Evolutionary conservation across 2,113 vertebrate species (phyloP).

Genomic region (Tupaia chinensis): DNA sequence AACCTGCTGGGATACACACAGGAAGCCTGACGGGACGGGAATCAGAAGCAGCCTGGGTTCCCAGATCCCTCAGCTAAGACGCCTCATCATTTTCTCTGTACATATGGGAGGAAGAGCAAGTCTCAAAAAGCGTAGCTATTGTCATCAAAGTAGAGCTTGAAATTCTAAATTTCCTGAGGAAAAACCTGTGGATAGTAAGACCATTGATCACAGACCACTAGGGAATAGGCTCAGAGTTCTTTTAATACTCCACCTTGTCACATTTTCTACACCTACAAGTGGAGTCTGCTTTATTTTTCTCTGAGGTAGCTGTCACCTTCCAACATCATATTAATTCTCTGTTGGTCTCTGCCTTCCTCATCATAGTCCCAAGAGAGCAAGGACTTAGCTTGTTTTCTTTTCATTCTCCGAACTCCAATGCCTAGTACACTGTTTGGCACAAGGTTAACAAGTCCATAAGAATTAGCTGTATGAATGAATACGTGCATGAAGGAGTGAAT

Average conservation of each 20-base stretch:
- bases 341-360: background rate
- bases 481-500: background rate
- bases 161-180: background rate
- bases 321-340: background rate
- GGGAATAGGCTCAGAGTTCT: constrained; percentile 6
- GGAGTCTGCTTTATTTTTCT: constrained; percentile 6
- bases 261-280: background rate
- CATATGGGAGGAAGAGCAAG: background rate
- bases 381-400: background rate
- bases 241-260: background rate
- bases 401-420: background rate
- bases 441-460: background rate
- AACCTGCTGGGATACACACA: background rate
- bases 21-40: background rate
- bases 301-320: background rate
- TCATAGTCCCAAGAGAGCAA: background rate
- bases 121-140: background rate
- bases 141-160: background rate
- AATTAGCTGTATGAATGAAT: background rate
- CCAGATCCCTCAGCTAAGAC: background rate
- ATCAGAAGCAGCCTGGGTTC: background rate
- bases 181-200: background rate
- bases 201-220: background rate
- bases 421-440: background rate
- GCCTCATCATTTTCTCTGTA: background rate